Conservation (phyloP, 2,888 invertebrate genomes). For the Tromatobia lineatoria region DNA sequence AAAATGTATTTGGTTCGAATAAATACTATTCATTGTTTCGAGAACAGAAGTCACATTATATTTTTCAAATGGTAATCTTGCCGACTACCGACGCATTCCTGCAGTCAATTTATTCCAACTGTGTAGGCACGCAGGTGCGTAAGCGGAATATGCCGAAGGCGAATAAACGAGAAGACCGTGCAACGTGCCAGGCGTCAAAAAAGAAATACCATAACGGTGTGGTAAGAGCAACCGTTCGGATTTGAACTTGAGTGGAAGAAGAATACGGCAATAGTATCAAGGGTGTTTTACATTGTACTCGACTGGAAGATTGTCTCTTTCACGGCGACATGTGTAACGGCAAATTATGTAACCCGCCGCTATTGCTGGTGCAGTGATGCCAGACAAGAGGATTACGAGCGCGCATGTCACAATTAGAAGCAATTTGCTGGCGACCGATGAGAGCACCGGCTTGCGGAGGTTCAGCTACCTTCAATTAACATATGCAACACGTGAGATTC, state of each 20-base stretch:
- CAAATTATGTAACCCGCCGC: constrained; percentile 65
- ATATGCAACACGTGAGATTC: constrained; percentile 24
- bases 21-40: constrained; percentile 1
- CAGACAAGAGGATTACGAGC: constrained; percentile 55
- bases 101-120: constrained; percentile 47
- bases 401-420: constrained; percentile 67
- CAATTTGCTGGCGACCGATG: constrained; percentile 67
- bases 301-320: constrained; percentile 32
- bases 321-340: constrained; percentile 31
- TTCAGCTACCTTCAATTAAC: constrained; percentile 68
- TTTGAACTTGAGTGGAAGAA: constrained; percentile 19
- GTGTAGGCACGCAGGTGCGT: constrained; percentile 37
- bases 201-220: constrained; percentile 19
- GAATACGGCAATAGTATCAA: constrained; percentile 15
- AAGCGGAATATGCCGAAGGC: constrained; percentile 34
- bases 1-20: background rate
- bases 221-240: background rate
- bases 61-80: background rate
- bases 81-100: constrained; percentile 19
- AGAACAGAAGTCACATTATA: background rate
- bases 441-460: constrained; percentile 54
- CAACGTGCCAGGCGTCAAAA: background rate
- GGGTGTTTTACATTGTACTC: background rate
- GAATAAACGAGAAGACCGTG: constrained; percentile 27
- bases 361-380: constrained; percentile 63